phyloP scores from a whole-genome alignment of 2,888 invertebrate genomes.

The Polymixis lichenea region DNA sequence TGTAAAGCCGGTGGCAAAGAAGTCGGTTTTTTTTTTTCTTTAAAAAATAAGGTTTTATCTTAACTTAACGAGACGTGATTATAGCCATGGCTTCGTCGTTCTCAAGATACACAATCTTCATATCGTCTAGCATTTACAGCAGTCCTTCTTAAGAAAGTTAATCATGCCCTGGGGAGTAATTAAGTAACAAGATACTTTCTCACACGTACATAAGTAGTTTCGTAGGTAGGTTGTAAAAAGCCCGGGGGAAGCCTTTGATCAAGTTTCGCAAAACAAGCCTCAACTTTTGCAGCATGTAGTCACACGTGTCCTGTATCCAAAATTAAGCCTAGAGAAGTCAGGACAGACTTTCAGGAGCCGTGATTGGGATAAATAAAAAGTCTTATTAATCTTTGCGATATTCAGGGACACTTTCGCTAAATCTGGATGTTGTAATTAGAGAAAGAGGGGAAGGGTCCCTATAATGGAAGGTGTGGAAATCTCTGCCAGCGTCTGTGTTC shows the following conservation, averaged over 20 bases:
- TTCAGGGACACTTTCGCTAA: no score
- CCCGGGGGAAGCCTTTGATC: slow-evolving; percentile 14
- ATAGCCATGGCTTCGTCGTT: not conserved
- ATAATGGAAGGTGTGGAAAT: no score
- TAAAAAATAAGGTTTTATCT: no score
- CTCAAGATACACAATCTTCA: not conserved
- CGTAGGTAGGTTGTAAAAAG: not conserved
- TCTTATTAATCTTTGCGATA: no score
- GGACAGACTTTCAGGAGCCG: not conserved
- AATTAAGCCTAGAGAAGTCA: slow-evolving; percentile 8
- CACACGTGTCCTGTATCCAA: slow-evolving; percentile 29
- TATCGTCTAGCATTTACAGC: not conserved
- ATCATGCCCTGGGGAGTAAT: slow-evolving; percentile 8
- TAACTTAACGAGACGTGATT: not conserved
- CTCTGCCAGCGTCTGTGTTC: no score
- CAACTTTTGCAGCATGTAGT: not conserved
- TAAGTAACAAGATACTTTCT: not conserved
- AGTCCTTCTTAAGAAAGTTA: not conserved
- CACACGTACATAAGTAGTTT: slow-evolving; percentile 10
- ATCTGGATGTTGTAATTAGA: no score
- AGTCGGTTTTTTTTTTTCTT: no score
- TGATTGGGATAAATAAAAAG: not conserved
- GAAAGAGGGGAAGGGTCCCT: no score
- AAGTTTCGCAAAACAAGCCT: slow-evolving; percentile 19
- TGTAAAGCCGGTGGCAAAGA: no score